Conservation (phyloP, 2,888 invertebrate genomes). For the Sphecodes monilicornis region DNA sequence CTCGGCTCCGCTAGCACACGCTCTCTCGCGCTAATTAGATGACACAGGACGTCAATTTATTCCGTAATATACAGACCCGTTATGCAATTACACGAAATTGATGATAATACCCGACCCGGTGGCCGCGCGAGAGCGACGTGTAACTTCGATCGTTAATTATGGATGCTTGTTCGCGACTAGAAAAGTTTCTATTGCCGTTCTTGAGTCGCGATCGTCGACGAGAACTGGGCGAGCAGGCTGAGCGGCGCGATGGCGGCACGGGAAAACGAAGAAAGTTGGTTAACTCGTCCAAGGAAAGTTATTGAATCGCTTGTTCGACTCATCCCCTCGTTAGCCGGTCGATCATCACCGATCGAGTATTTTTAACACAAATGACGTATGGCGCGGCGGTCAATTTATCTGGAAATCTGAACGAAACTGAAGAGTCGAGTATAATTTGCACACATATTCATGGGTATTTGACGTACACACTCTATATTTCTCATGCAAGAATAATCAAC, state of each 20-base stretch:
- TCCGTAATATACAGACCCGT: conserved; percentile 47
- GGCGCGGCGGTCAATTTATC: neutral
- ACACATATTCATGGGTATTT: no score
- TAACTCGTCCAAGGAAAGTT: conserved; percentile 26
- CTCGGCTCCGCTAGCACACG: conserved; percentile 15
- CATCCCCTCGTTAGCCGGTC: neutral
- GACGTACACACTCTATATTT: no score
- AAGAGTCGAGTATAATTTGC: no score
- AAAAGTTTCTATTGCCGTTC: conserved; percentile 50
- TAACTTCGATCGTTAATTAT: conserved; percentile 61
- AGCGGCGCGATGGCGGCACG: neutral
- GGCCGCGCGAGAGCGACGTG: neutral
- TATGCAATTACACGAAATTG: conserved; percentile 59
- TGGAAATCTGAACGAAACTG: neutral
- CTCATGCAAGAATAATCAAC: no score
- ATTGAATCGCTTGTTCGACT: conserved; percentile 30
- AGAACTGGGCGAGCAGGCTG: neutral
- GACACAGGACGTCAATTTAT: conserved; percentile 59
- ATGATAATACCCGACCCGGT: conserved; percentile 44
- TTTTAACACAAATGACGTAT: neutral
- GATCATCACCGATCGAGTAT: neutral
- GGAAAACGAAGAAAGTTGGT: conserved; percentile 25
- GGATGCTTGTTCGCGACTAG: conserved; percentile 36
- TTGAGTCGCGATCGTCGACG: conserved; percentile 27
- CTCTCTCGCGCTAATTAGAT: conserved; percentile 52